phyloP scores from a whole-genome alignment of 2,888 invertebrate genomes.

The Archips xylosteana region DNA sequence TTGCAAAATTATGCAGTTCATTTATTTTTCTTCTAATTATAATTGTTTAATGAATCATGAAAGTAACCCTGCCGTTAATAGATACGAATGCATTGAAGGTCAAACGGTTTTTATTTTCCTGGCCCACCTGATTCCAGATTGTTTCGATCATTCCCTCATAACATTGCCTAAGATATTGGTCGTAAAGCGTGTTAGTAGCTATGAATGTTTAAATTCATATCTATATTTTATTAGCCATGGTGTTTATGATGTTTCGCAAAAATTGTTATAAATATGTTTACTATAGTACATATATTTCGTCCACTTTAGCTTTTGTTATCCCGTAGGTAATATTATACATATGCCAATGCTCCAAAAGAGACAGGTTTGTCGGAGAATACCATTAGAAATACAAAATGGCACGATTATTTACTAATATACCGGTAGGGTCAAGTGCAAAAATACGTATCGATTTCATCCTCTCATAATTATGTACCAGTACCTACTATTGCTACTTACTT shows the following conservation, averaged over 20 bases:
- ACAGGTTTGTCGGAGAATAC: background rate
- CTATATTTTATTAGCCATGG: slow-evolving; percentile 43
- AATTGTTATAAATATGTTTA: background rate
- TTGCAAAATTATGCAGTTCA: slow-evolving; percentile 13
- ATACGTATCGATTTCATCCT: too few relatives aligned
- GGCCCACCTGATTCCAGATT: slow-evolving; percentile 62
- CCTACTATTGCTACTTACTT: too few relatives aligned
- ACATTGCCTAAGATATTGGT: slow-evolving; percentile 71
- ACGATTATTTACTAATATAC: slow-evolving; percentile 59
- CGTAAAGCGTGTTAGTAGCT: slow-evolving; percentile 75
- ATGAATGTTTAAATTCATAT: slow-evolving; percentile 65
- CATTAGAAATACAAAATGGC: slow-evolving; percentile 34
- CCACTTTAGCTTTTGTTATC: too few relatives aligned
- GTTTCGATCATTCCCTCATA: slow-evolving; percentile 77
- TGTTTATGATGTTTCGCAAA: slow-evolving; percentile 10
- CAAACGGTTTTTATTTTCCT: slow-evolving; percentile 68
- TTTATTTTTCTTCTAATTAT: background rate
- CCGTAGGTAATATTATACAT: too few relatives aligned
- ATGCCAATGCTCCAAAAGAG: background rate
- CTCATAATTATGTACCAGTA: too few relatives aligned
- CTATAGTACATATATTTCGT: background rate
- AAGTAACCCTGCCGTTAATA: slow-evolving; percentile 50
- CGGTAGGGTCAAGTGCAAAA: too few relatives aligned
- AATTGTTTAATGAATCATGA: slow-evolving; percentile 13
- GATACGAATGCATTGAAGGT: slow-evolving; percentile 68